These are phyloP conservation scores for Laupala kohalensis DNA, from an alignment of 1,140 invertebrate genomes.

Conservation along the genomic window DNA sequence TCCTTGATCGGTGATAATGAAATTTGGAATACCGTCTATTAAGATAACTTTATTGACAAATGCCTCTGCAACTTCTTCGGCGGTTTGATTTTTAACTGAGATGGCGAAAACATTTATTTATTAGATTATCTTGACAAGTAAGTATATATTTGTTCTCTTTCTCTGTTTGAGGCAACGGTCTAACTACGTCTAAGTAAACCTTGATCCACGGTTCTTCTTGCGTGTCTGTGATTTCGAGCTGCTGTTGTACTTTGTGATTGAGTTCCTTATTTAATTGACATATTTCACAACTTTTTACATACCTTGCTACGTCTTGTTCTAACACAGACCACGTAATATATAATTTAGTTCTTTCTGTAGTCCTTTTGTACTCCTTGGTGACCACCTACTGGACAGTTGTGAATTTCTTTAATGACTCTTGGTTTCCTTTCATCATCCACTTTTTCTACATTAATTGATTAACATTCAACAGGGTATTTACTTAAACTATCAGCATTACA, in stretches of 20 bases:
- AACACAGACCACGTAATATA: constrained; percentile 23
- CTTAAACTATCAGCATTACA: constrained; percentile 26
- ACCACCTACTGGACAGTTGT: constrained; percentile 20
- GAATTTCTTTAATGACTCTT: constrained; percentile 21
- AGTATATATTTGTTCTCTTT: constrained; percentile 23
- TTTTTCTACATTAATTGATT: neutral
- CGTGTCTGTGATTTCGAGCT: constrained; percentile 18
- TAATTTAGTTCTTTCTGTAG: constrained; percentile 20
- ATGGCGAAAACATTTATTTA: constrained; percentile 20
- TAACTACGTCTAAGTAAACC: constrained; percentile 20
- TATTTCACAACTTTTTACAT: constrained; percentile 21
- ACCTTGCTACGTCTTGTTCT: constrained; percentile 20
- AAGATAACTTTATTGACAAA: constrained; percentile 22
- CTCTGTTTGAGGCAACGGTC: neutral
- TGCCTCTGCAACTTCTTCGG: constrained; percentile 18
- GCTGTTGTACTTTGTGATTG: constrained; percentile 14
- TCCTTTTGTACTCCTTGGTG: constrained; percentile 23
- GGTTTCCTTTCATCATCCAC: constrained; percentile 1
- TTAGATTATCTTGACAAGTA: constrained; percentile 22
- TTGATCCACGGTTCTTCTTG: constrained; percentile 13
- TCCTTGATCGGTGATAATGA: constrained; percentile 24
- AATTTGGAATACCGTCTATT: constrained; percentile 21
- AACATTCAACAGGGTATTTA: neutral
- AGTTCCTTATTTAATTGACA: constrained; percentile 23
- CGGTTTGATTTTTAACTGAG: constrained; percentile 18